Conservation (phyloP, 2,888 invertebrate species). For the Resseliella maxima region DNA sequence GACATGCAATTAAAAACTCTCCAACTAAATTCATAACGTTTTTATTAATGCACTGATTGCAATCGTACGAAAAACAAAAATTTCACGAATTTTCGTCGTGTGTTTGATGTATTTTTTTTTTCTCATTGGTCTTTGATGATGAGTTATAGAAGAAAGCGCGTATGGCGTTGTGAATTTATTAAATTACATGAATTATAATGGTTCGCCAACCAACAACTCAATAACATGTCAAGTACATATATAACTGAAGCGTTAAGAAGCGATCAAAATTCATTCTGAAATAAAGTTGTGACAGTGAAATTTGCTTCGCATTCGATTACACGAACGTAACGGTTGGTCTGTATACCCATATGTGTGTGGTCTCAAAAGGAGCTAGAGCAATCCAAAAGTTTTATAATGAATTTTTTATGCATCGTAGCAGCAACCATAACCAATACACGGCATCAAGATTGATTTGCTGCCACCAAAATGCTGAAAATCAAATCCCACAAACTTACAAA, state of each 20-base stretch:
- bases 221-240: constrained; percentile 7
- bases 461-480: not conserved
- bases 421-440: not conserved
- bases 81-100: no score
- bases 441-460: constrained; percentile 3
- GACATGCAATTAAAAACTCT: constrained; percentile 54
- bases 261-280: constrained; percentile 13
- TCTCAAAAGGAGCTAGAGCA: not conserved
- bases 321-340: not conserved
- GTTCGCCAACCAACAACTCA: not conserved
- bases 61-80: not conserved
- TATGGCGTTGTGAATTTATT: constrained; percentile 21
- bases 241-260: not conserved
- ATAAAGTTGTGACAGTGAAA: not conserved
- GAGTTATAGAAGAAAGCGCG: not conserved
- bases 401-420: not conserved
- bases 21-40: constrained; percentile 30
- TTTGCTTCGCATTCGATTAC: constrained; percentile 14
- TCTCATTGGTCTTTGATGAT: not conserved
- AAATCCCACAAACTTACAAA: not conserved
- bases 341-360: no score
- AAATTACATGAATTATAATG: not conserved
- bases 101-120: not conserved
- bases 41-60: not conserved
- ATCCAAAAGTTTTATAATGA: not conserved